Percentiles rank a stretch among this genome's conserved stretches.
phyloP scores from a whole-genome alignment of 2,113 vertebrate species.

The Sinocyclocheilus grahami region DNA sequence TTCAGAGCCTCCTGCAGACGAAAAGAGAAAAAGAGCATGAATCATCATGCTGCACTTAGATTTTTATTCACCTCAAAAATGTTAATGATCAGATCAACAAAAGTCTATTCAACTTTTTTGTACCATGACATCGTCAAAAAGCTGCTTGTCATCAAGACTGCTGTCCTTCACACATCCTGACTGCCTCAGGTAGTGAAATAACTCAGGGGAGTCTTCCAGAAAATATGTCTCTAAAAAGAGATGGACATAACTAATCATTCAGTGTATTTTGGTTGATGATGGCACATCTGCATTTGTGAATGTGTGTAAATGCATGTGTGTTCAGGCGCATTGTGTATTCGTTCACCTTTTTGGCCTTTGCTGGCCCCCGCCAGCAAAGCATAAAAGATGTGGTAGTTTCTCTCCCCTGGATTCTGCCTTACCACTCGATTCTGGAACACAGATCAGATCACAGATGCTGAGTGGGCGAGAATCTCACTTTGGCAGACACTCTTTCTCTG shows the following conservation, averaged over 20 bases:
- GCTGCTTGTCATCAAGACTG: constrained; percentile 82
- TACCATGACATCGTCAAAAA: constrained; percentile 90
- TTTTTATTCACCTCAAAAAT: background rate
- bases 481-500: constrained; percentile 18
- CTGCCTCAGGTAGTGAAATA: constrained; percentile 85
- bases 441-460: constrained; percentile 33
- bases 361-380: constrained; percentile 84
- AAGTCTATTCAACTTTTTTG: background rate
- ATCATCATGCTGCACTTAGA: background rate
- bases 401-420: constrained; percentile 86
- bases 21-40: background rate
- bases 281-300: background rate
- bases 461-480: constrained; percentile 14
- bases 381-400: constrained; percentile 93
- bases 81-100: background rate
- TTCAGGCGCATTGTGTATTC: background rate
- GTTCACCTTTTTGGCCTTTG: constrained; percentile 80
- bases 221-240: constrained; percentile 77
- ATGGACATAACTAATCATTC: background rate
- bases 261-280: background rate
- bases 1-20: constrained; percentile 82
- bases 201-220: constrained; percentile 81
- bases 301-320: background rate
- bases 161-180: constrained; percentile 86
- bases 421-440: constrained; percentile 86